Conservation (phyloP, 2,888 invertebrate species). For the Heteromyza rotundicornis region DNA sequence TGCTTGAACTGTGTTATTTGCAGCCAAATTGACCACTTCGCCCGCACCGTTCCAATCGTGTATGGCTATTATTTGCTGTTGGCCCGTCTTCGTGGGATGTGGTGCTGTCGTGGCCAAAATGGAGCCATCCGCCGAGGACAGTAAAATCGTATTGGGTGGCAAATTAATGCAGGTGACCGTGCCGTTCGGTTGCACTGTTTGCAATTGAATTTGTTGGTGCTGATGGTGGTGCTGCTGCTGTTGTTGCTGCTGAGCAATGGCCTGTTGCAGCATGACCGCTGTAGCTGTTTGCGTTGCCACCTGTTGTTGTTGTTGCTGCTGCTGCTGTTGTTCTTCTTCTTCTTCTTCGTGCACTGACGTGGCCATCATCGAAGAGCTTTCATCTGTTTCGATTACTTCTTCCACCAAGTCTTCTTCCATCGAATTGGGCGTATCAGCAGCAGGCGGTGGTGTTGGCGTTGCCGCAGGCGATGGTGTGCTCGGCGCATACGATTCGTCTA, state of each 20-base stretch:
- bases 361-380: constrained; percentile 24
- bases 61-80: constrained; percentile 50
- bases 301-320: constrained; percentile 27
- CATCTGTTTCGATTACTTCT: constrained; percentile 42
- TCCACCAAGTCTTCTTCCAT: constrained; percentile 42
- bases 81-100: constrained; percentile 46
- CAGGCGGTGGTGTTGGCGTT: constrained; percentile 46
- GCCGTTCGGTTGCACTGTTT: constrained; percentile 55
- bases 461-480: constrained; percentile 32
- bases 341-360: constrained; percentile 41
- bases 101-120: constrained; percentile 46
- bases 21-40: constrained; percentile 13
- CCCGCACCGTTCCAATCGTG: constrained; percentile 42
- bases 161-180: constrained; percentile 54
- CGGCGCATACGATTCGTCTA: not conserved
- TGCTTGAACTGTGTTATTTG: constrained; percentile 1
- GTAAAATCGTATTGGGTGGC: constrained; percentile 53
- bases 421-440: constrained; percentile 27
- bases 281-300: constrained; percentile 9
- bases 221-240: constrained; percentile 26
- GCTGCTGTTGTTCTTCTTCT: constrained; percentile 27
- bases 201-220: constrained; percentile 44
- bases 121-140: constrained; percentile 53
- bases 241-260: not conserved
- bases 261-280: not conserved